Evolutionary conservation across 2,113 vertebrate species (phyloP).

Genomic region (Lagopus muta): DNA sequence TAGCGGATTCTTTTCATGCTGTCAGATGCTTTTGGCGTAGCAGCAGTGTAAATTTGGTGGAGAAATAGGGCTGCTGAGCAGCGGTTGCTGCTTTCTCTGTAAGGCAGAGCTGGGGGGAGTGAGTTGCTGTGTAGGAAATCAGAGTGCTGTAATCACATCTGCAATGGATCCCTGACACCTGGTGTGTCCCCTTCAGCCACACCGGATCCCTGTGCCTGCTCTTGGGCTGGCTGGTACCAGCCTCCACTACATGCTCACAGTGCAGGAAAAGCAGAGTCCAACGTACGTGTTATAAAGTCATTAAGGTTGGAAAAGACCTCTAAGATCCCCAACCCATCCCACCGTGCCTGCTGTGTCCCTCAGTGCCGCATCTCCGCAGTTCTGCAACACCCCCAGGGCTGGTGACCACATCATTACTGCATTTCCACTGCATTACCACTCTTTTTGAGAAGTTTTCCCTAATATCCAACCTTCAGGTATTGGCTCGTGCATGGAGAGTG

Average conservation of each 20-base stretch:
- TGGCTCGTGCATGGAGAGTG: too few species aligned
- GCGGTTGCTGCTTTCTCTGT: rapidly evolving
- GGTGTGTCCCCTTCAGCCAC: rapidly evolving
- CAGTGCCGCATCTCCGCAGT: too few species aligned
- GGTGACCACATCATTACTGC: too few species aligned
- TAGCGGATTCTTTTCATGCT: rapidly evolving
- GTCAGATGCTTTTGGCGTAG: not conserved
- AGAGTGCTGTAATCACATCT: not conserved
- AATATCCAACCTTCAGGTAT: too few species aligned
- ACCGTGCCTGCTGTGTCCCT: too few species aligned
- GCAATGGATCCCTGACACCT: rapidly evolving
- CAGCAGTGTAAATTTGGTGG: not conserved
- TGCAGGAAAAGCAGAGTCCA: not conserved
- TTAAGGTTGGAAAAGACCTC: too few species aligned
- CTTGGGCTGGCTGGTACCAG: rapidly evolving
- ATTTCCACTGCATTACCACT: too few species aligned
- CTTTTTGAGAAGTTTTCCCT: too few species aligned
- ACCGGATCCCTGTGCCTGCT: rapidly evolving
- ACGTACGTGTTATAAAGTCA: rapidly evolving
- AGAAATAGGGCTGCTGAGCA: not conserved
- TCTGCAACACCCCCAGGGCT: too few species aligned
- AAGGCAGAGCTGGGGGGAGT: rapidly evolving
- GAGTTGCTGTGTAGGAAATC: rapidly evolving
- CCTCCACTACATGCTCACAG: rapidly evolving
- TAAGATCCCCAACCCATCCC: too few species aligned